Evolutionary conservation across 2,888 invertebrate species (phyloP), one percentile per base, ranked within the genome.

Genomic region (Drosophila koepferae): DNA sequence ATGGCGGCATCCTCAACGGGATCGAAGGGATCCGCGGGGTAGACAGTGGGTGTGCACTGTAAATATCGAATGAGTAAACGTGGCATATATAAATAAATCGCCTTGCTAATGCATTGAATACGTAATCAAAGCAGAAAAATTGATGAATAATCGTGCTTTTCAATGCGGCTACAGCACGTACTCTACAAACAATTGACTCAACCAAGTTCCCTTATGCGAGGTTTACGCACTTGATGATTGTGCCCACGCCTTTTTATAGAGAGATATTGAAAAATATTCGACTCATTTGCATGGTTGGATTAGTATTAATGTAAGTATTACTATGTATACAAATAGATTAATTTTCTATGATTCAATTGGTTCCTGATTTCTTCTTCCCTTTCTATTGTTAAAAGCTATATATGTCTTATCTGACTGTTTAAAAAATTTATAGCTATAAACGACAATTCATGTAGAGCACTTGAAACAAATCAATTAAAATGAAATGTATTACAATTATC

Each of bases 31-130:
- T 97, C 96, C 74, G 97, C 97, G 48, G 97, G 97, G 93, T 96
- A 97, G 76, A 98, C 97, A 80, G 97, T 97, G 91, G 97, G 97
- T 79, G 97, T 97, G 93, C 97, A 97, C 97, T 97, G 55, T 3
- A 67, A 75, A 65, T 28, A 65, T 3, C 23, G 31, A 71, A 63
- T 63, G 43, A 34, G 18, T 53, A 38, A 60, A 53, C 49, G 28
- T 44, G 18, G 40, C n/a, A 14, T 8, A 14, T 8, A 44, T 36
- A 28, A 16, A 46, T 28, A 61, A 9, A n/a, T 36, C 2, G 31
- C 31, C 16, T 60, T 67, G 43, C 58, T 64, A 38, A 54, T 54
- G 64, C 62, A 75, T 61, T 55, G 59, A 68, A 77, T 62, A 28
- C 51, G 53, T 38, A 63, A 54, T 54, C n/a, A n/a, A 28, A 10